Base-by-base conservation (phyloP, 2,888 invertebrate species). In the Hybos culiciformis region DNA sequence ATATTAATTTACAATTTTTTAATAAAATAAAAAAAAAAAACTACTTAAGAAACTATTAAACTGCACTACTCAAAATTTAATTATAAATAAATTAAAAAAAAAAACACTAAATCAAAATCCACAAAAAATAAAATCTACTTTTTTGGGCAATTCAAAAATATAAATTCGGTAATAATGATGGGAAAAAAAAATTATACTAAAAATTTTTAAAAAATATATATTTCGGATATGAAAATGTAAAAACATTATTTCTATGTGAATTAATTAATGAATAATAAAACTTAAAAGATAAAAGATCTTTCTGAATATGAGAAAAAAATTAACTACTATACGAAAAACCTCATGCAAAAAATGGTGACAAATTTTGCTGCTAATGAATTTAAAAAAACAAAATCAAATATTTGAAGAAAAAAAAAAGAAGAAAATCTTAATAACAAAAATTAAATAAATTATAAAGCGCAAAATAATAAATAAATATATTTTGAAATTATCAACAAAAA, bases 291-390 rank as follows among this genome's bases (percentile, higher is more conserved):
- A 8, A 20, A 36, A 3, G 14, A 12, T 20, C 3, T 36, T 36
- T n/a, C 7, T 21, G 19, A 19, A 18, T 19, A 19, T 4, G 9
- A 34, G 19, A 18, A 18, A 18, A 17, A 17, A 4, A 36, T 20
- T n/a, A 21, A 20, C 4, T 7, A 29, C 36, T 36, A 36, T 36
- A 21, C 36, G 36, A 36, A 36, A 36, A 20, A 36, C 36, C 36
- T 36, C 36, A 36, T 20, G 20, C 21, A 14, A 36, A 36, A 36
- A 36, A 36, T 36, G 21, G 36, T 36, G 36, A 36, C 36, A n/a
- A n/a, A 36, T 36, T 36, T 36, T 36, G n/a, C 36, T 20, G 14
- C 19, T 18, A 15, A 5, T 17, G 19, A 17, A 17, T 33, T 15
- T 18, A 19, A 9, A 33, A 14, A 32, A 33, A 33, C 14, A 32